Evolutionary conservation across 2,113 vertebrate genomes (phyloP), one percentile per base, ranked within the genome.

Genomic region (Elephantulus edwardii): DNA sequence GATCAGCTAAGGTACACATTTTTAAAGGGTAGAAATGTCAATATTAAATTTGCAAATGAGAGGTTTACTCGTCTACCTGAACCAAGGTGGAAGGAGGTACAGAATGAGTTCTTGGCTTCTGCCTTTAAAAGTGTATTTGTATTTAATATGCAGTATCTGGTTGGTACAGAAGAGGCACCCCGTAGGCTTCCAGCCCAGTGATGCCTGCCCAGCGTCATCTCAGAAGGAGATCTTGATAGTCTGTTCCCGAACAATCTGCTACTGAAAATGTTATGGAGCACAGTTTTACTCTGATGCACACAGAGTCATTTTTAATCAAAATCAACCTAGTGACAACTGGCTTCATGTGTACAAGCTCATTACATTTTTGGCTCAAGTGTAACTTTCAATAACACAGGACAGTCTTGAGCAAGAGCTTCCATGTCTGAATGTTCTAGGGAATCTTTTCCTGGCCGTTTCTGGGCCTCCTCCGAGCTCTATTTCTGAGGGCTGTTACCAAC

Each of bases 41-140:
- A 13, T 9, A 16, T 48, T 46, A 52, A 76, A 64, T 35, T 35
- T 80, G 40, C 83, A 83, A 62, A 8, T 2, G 50, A 44, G 30
- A 64, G 13, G 8, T 33, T 74, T 44, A 13, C n/a, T 62, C 60
- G 64, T 68, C 77, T 74, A 8, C 58, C 7, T 58, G 62, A 12
- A 8, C 9, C 17, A 46, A 2, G 8, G 13, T n/a, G 64, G 11
- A 10, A 44, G 2, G n/a, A 6, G 12, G 10, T 46, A 1, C 19
- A 44, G 54, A 54, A 33, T 30, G 20, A 68, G 84, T 62, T 58
- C 22, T 50, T 52, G 50, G 52, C 26, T 91, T 82, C 42, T 52
- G 20, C 20, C 33, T 71, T 90, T 58, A 22, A 81, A 90, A 80
- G 48, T 44, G 13, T 58, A 30, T 71, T 80, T 66, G 33, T 66